Percentiles rank a stretch among this genome's conserved stretches.
phyloP scores from a whole-genome alignment of 37 sponge, comb jelly and placozoan species.

The Amphimedon queenslandica region DNA sequence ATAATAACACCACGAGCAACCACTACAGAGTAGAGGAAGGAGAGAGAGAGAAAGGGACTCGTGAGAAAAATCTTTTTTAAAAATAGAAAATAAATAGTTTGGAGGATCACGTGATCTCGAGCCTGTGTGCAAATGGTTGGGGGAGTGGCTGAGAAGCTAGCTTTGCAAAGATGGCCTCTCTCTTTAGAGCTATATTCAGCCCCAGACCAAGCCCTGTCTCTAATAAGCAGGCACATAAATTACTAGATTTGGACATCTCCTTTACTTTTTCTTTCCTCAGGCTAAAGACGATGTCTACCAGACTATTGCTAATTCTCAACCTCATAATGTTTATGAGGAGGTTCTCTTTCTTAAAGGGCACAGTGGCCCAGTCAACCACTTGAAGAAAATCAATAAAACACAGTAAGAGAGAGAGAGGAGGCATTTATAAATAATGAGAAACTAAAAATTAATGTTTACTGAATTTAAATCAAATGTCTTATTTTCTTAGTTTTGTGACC shows the following conservation, averaged over 20 bases:
- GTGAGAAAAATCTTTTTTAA: no score
- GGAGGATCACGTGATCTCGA: no score
- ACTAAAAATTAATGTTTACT: no score
- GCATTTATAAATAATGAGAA: constrained; percentile 15
- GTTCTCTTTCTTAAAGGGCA: constrained; percentile 41
- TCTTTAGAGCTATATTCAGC: no score
- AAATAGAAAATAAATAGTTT: no score
- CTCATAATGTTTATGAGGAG: constrained; percentile 43
- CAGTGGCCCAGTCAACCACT: constrained; percentile 32
- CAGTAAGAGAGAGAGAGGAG: constrained; percentile 14
- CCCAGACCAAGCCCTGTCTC: no score
- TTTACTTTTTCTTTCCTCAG: no score
- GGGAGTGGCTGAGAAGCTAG: no score
- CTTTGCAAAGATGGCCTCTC: no score
- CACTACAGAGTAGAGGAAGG: neutral
- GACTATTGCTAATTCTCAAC: constrained; percentile 30
- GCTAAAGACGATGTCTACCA: constrained; percentile 16
- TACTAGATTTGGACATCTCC: no score
- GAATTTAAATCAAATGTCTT: neutral
- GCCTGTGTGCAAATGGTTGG: no score
- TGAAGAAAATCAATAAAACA: constrained; percentile 19
- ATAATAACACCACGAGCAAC: neutral
- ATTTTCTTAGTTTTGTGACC: constrained; percentile 34
- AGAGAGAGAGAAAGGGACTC: neutral
- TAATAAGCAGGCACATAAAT: no score